A percentile compares a stretch with the other conserved stretches of the same genome.
Conservation (phyloP, 2,113 vertebrate species). For the Aramus guarauna region DNA sequence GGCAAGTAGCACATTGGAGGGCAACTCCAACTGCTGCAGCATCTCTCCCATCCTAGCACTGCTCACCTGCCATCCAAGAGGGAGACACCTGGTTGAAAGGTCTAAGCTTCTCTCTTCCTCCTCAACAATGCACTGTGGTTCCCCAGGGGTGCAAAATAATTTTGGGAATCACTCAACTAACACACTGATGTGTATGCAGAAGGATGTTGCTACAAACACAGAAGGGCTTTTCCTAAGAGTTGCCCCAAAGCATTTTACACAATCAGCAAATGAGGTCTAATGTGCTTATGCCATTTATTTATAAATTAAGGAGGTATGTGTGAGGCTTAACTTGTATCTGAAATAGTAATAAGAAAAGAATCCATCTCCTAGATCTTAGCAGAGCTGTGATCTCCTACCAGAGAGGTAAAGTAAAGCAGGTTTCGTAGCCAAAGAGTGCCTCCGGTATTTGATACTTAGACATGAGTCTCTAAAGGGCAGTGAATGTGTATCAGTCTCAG, state of each 20-base stretch:
- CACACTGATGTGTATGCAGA: background rate
- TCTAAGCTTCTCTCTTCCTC: background rate
- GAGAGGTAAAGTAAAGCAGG: background rate
- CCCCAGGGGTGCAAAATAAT: background rate
- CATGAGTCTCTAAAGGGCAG: background rate
- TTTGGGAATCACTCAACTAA: background rate
- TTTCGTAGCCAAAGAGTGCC: background rate
- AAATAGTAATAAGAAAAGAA: background rate
- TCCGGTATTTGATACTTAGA: background rate
- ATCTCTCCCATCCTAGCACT: background rate
- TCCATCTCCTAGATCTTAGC: background rate
- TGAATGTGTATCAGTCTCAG: background rate
- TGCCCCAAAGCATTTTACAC: background rate
- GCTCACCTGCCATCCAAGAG: background rate
- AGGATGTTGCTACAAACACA: background rate
- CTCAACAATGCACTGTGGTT: background rate
- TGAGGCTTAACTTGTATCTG: background rate
- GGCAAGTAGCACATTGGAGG: fast-evolving
- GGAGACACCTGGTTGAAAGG: background rate
- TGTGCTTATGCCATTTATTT: background rate
- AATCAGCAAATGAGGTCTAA: background rate
- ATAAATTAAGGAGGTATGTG: background rate
- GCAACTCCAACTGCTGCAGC: background rate
- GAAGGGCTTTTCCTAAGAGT: background rate
- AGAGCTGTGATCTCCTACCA: background rate